These are phyloP conservation scores for Labrus mixtus DNA, from an alignment of 2,113 vertebrate genomes.

Conservation along the genomic window DNA sequence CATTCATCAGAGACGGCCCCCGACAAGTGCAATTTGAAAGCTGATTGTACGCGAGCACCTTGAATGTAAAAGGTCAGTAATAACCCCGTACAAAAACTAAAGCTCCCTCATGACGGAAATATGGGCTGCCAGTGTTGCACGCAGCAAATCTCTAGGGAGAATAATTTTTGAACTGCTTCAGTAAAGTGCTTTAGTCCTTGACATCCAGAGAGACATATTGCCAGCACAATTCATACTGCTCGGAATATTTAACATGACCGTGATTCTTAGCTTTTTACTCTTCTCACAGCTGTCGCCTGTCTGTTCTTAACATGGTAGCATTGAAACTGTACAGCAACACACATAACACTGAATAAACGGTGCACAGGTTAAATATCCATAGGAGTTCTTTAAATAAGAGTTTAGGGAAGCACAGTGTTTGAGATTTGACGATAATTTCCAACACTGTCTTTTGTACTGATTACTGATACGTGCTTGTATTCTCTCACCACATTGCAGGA, in stretches of 20 bases:
- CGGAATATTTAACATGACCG: slow-evolving; percentile 10
- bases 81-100: slow-evolving; percentile 31
- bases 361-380: too few species aligned
- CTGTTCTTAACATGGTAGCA: not conserved
- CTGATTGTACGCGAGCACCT: slow-evolving; percentile 39
- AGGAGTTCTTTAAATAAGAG: not conserved
- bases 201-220: slow-evolving; percentile 46
- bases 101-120: slow-evolving; percentile 41
- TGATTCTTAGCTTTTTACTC: slow-evolving; percentile 8
- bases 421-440: too few species aligned
- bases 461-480: too few species aligned
- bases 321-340: not conserved
- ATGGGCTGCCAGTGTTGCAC: slow-evolving; percentile 22
- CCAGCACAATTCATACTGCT: not conserved
- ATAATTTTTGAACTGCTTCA: slow-evolving; percentile 4
- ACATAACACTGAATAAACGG: too few species aligned
- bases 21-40: slow-evolving; percentile 50
- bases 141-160: slow-evolving; percentile 33
- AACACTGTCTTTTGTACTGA: too few species aligned
- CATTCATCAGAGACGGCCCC: slow-evolving; percentile 44
- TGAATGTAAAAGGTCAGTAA: slow-evolving; percentile 41
- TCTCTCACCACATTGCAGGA: too few species aligned
- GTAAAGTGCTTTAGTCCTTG: slow-evolving; percentile 41
- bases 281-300: not conserved
- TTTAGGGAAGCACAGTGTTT: not conserved